Conservation (phyloP, 2,797 vertebrate genomes). For the Neomorphus geoffroyi region DNA sequence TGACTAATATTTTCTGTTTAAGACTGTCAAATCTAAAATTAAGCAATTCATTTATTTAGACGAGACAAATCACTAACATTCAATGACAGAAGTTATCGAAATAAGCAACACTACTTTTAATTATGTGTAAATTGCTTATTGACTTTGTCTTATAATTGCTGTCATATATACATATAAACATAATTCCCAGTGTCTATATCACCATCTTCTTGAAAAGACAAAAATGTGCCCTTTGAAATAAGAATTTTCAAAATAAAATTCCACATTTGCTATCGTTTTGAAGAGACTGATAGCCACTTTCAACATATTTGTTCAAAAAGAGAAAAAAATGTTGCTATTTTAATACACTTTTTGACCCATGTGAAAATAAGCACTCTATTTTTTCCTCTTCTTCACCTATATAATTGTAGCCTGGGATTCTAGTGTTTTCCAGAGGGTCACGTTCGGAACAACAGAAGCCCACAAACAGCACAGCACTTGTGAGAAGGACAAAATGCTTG, state of each 20-base stretch:
- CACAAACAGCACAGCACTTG: background rate
- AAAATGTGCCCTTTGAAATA: background rate
- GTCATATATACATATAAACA: background rate
- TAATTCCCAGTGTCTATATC: background rate
- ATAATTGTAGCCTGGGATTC: background rate
- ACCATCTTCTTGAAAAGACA: background rate
- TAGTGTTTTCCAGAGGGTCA: background rate
- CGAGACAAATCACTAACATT: background rate
- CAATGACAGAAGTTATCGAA: background rate
- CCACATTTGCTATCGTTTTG: background rate
- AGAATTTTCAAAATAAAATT: background rate
- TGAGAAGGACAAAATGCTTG: background rate
- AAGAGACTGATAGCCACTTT: background rate
- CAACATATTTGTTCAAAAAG: background rate
- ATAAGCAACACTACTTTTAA: background rate
- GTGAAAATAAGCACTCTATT: background rate
- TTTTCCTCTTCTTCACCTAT: background rate
- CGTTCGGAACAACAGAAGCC: background rate
- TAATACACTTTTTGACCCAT: background rate
- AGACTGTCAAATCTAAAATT: background rate
- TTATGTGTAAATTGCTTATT: background rate
- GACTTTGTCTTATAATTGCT: background rate
- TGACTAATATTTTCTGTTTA: background rate
- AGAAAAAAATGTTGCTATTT: background rate
- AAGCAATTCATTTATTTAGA: background rate